Conservation (phyloP, 2,797 vertebrate genomes). For the Argya squamiceps region DNA sequence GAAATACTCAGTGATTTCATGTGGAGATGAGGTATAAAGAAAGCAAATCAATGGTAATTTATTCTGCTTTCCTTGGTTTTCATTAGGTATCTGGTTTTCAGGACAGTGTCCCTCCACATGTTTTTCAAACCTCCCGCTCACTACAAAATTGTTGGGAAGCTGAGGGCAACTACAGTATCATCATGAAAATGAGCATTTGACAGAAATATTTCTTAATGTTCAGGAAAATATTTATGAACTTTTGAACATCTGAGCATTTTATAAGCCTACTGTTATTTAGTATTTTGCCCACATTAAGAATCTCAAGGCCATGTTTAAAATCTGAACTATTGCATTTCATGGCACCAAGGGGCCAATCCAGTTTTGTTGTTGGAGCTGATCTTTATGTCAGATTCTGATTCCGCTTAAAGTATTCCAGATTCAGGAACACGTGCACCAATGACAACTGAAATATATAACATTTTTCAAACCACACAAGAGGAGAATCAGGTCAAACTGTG, state of each 20-base stretch:
- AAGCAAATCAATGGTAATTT: neutral
- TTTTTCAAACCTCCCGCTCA: neutral
- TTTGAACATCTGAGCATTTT: neutral
- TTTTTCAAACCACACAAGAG: conserved; percentile 1
- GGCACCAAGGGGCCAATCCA: neutral
- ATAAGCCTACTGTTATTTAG: neutral
- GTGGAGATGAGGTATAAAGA: neutral
- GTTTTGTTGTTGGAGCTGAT: neutral
- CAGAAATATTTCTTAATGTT: neutral
- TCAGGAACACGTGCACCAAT: neutral
- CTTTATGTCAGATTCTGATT: neutral
- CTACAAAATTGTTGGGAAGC: neutral
- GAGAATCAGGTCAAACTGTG: neutral
- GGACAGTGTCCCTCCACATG: neutral
- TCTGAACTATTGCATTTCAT: neutral
- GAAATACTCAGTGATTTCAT: neutral
- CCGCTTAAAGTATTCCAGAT: neutral
- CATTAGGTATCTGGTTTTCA: neutral
- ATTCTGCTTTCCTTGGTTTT: conserved; percentile 3
- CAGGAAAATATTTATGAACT: neutral
- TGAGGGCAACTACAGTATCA: neutral
- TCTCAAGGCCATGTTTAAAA: neutral
- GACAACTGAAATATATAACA: neutral
- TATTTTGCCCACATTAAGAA: neutral
- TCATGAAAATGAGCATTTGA: neutral